Conservation (phyloP, 2,888 invertebrate genomes). For the Petrophora chlorosata region DNA sequence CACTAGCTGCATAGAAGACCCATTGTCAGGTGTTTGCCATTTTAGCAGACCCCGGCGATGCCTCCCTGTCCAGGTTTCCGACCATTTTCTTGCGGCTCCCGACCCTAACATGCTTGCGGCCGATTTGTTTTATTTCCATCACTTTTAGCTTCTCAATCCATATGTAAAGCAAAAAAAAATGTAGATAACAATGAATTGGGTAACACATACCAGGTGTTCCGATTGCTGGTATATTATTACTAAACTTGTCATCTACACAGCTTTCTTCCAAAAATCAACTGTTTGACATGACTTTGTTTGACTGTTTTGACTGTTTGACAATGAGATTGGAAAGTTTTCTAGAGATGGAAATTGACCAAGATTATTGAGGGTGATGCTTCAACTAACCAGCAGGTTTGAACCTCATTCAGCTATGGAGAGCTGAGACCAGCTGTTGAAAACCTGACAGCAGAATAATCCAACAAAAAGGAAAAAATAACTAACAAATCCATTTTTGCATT, state of each 20-base stretch:
- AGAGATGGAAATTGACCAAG: slow-evolving; percentile 24
- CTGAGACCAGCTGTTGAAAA: not conserved
- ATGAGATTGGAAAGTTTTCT: not conserved
- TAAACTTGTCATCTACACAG: no score
- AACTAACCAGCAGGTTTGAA: slow-evolving; percentile 53
- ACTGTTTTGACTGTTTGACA: no score
- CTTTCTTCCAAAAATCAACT: no score
- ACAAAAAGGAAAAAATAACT: slow-evolving; percentile 3
- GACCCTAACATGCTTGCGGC: slow-evolving; percentile 42
- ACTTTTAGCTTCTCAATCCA: slow-evolving; percentile 43
- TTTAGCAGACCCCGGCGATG: slow-evolving; percentile 60
- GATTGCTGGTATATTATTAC: no score
- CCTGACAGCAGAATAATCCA: slow-evolving; percentile 1
- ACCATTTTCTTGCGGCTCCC: slow-evolving; percentile 64
- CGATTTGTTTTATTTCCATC: slow-evolving; percentile 20
- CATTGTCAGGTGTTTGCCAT: slow-evolving; percentile 52
- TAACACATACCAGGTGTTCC: no score
- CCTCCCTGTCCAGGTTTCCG: slow-evolving; percentile 66
- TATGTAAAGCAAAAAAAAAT: no score
- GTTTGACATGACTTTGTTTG: no score
- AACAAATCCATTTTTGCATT: slow-evolving; percentile 3
- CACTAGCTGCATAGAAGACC: slow-evolving; percentile 68
- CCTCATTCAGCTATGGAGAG: slow-evolving; percentile 18
- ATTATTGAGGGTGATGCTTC: slow-evolving; percentile 70
- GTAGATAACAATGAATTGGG: no score